phyloP scores from a whole-genome alignment of 2,113 vertebrate genomes.

The Brachypteracias leptosomus region DNA sequence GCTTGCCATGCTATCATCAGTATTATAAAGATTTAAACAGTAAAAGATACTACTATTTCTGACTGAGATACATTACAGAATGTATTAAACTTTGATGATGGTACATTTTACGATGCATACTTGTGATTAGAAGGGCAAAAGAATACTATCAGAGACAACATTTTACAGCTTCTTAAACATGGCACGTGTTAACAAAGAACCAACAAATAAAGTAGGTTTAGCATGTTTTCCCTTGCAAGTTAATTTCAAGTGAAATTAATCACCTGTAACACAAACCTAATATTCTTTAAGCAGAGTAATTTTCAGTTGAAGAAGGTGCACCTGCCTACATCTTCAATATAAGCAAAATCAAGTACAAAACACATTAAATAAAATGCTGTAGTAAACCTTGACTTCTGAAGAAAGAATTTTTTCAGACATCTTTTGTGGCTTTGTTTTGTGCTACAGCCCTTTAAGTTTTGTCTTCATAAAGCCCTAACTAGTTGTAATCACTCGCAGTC shows the following conservation, averaged over 20 bases:
- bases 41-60: neutral
- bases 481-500: constrained; percentile 89
- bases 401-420: constrained; percentile 78
- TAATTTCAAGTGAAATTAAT: constrained; percentile 67
- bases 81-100: neutral
- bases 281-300: constrained; percentile 71
- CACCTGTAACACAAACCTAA: constrained; percentile 65
- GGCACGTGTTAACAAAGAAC: neutral
- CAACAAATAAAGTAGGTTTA: constrained; percentile 49
- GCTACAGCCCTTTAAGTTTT: constrained; percentile 83
- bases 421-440: constrained; percentile 87
- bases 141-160: constrained; percentile 5
- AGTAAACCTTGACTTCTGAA: constrained; percentile 78
- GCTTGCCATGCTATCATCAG: neutral
- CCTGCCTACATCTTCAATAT: constrained; percentile 85
- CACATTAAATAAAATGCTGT: constrained; percentile 66
- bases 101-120: neutral
- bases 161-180: neutral
- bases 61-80: neutral
- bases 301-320: constrained; percentile 80
- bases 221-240: constrained; percentile 61
- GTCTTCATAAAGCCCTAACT: constrained; percentile 86
- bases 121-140: constrained; percentile 10
- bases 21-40: neutral
- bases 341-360: constrained; percentile 80